Evolutionary conservation across 2,113 vertebrate genomes (phyloP).

Genomic region (Sceloporus tristichus): DNA sequence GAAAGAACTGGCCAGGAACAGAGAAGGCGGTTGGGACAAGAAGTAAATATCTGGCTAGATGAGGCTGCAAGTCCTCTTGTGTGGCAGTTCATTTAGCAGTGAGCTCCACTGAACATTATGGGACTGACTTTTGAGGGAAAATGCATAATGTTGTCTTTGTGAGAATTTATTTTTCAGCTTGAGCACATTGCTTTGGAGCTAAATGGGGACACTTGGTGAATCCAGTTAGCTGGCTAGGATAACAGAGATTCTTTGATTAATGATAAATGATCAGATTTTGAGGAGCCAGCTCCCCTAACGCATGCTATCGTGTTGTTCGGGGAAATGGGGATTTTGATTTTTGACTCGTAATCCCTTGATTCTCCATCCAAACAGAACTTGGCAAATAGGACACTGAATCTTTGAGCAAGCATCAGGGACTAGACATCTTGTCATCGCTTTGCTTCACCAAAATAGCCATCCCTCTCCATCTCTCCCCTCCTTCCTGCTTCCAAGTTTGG

Average conservation of each 20-base stretch:
- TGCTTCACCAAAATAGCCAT: slow-evolving; percentile 57
- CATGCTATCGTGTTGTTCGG: neutral
- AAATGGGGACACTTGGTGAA: neutral
- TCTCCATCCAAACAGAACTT: slow-evolving; percentile 26
- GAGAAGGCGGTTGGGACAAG: no score
- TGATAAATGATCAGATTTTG: neutral
- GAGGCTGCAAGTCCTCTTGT: neutral
- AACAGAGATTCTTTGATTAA: neutral
- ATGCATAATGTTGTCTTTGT: neutral
- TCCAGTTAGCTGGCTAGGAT: neutral
- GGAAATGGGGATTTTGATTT: neutral
- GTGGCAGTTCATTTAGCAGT: neutral
- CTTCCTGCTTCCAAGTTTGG: slow-evolving; percentile 64
- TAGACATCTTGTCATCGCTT: slow-evolving; percentile 70
- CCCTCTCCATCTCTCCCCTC: neutral
- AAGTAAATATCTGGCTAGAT: neutral
- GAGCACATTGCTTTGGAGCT: neutral
- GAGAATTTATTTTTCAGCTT: neutral
- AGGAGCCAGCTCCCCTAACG: neutral
- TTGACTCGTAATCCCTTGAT: slow-evolving; percentile 31
- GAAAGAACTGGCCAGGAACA: neutral
- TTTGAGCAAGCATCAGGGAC: slow-evolving; percentile 56
- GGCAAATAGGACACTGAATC: slow-evolving; percentile 25
- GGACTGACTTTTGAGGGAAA: neutral
- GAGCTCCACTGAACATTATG: neutral